Base-by-base conservation (phyloP, 2,888 invertebrate species). In the Yponomeuta sedellus region DNA sequence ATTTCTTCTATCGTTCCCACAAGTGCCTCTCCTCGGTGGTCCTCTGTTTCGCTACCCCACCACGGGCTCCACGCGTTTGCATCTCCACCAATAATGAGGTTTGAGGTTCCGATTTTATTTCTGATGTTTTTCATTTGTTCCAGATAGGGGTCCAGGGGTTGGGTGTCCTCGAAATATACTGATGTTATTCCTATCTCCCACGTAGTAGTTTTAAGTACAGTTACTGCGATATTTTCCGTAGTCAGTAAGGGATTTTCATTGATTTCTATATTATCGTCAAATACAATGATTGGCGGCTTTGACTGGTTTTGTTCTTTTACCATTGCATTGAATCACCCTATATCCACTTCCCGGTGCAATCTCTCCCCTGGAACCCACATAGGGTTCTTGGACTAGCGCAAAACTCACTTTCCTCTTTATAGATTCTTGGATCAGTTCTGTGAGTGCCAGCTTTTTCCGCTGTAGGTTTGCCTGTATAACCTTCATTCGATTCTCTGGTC, bases 41-140 rank as follows among this genome's bases (percentile, higher is more conserved):
- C 25, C 25, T 25, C 25, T 5, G 25, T 25, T 25, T 2, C 28
- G 19, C 72, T 71, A 2, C 71, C 70, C 73, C 72, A 72, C 71
- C 71, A 71, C 1, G 44, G 22, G 25, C 69, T 72, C 68, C 67
- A 67, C 0, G 73, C 69, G 25, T 73, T 73, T 6, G 64, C 66
- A 59, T 72, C 73, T 0, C 72, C 72, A 20, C 66, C 73, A n/a
- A 74, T 44, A 2, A 71, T 52, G 10, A 70, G 1, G 10, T 63
- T 68, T 11, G 52, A 44, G 1, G 34, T 56, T 40, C 28, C 63
- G 1, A 63, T 4, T 11, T 63, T 25, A 4, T n/a, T 20, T 10
- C 2, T 12, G 2, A 63, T 20, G n/a, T 1, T 20, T 10, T 39
- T 40, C 2, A 63, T 10, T 19, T 63, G 63, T n/a, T 40, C 20